These are phyloP conservation scores for Leucoma salicis DNA, from an alignment of 2,888 invertebrate species.

Conservation along the genomic window DNA sequence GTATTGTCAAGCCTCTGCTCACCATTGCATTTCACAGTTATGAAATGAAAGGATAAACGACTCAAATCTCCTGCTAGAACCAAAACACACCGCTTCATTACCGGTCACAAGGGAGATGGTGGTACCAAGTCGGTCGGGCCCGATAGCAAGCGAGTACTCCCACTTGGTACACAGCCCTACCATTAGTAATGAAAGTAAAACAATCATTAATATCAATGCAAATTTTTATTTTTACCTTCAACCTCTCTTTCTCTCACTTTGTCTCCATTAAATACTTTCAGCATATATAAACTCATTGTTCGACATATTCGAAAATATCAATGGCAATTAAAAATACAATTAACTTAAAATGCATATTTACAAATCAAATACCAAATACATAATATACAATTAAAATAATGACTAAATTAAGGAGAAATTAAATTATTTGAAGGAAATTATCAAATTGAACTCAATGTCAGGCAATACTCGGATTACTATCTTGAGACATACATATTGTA, in stretches of 20 bases:
- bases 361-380: constrained; percentile 76
- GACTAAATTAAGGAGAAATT: constrained; percentile 68
- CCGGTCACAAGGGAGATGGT: too few relatives aligned
- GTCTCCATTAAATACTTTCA: constrained; percentile 72
- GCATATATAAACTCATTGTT: constrained; percentile 62
- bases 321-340: constrained; percentile 76
- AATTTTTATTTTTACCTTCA: constrained; percentile 73
- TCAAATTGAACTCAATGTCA: constrained; percentile 52
- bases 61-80: too few relatives aligned
- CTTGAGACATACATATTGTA: constrained; percentile 37
- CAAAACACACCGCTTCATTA: too few relatives aligned
- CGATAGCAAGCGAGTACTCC: too few relatives aligned
- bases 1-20: too few relatives aligned
- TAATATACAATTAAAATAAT: constrained; percentile 79
- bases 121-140: too few relatives aligned
- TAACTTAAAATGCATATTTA: constrained; percentile 79
- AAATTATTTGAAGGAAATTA: constrained; percentile 57
- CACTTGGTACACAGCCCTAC: too few relatives aligned
- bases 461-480: constrained; percentile 44
- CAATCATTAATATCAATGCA: constrained; percentile 66
- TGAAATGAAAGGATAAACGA: too few relatives aligned
- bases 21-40: too few relatives aligned
- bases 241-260: constrained; percentile 57
- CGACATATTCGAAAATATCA: constrained; percentile 66
- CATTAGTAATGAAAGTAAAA: constrained; percentile 61